Conservation (phyloP, 2,797 vertebrate genomes). For the Acrocephalus scirpaceus region DNA sequence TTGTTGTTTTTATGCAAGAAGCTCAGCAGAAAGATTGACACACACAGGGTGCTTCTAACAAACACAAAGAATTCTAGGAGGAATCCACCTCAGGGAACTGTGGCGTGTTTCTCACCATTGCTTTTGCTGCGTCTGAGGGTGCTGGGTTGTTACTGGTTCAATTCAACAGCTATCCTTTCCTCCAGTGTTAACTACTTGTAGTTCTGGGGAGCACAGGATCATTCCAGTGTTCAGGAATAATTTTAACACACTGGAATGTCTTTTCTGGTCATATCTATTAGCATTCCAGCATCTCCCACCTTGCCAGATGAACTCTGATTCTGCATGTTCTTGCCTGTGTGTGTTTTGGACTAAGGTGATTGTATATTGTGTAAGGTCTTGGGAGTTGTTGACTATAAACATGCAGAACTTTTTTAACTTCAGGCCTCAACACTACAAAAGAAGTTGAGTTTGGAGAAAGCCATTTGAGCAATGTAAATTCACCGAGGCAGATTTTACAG, state of each 20-base stretch:
- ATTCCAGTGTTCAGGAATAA: not conserved
- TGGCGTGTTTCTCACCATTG: rapidly evolving
- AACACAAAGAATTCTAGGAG: not conserved
- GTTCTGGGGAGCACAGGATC: not conserved
- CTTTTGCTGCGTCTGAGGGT: not conserved
- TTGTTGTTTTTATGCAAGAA: not conserved
- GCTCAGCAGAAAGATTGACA: not conserved
- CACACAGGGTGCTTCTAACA: not conserved
- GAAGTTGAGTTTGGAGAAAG: slow-evolving; percentile 26
- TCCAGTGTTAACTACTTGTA: not conserved
- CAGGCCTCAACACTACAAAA: slow-evolving; percentile 10
- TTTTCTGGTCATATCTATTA: not conserved
- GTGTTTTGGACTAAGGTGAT: not conserved
- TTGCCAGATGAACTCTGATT: not conserved
- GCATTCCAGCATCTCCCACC: slow-evolving; percentile 29
- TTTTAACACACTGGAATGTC: not conserved
- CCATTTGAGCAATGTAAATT: not conserved
- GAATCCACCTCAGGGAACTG: not conserved
- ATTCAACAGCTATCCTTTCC: not conserved
- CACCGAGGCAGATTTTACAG: slow-evolving; percentile 10
- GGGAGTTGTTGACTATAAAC: slow-evolving; percentile 25
- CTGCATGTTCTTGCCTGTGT: slow-evolving; percentile 33
- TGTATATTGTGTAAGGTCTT: not conserved
- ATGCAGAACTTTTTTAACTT: not conserved
- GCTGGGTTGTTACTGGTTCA: not conserved